phyloP scores from a whole-genome alignment of 2,113 vertebrate species.

The Furnarius figulus region DNA sequence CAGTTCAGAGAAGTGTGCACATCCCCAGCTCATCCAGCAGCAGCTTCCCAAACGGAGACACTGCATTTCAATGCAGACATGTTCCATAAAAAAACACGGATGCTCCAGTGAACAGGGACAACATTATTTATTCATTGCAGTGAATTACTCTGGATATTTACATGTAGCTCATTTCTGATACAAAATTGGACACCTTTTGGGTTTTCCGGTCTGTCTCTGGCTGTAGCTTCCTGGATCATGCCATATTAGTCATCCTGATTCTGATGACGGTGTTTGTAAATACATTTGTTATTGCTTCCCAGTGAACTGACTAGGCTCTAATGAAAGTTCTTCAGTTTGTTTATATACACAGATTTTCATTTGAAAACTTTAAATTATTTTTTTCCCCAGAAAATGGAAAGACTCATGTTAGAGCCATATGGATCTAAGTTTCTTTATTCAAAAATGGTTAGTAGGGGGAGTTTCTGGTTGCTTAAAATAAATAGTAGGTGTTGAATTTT shows the following conservation, averaged over 20 bases:
- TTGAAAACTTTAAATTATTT: not conserved
- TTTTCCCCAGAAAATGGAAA: not conserved
- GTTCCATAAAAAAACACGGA: not conserved
- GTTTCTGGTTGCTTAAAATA: not conserved
- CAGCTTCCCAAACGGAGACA: not conserved
- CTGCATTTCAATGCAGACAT: not conserved
- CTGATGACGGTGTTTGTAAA: not conserved
- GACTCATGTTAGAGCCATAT: not conserved
- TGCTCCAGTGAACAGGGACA: not conserved
- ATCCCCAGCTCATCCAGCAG: not conserved
- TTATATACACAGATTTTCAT: not conserved
- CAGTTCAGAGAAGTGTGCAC: not conserved
- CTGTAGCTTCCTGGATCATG: not conserved
- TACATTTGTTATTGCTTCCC: not conserved
- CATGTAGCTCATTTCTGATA: not conserved
- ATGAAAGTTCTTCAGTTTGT: not conserved
- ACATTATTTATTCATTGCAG: not conserved
- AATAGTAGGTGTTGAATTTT: not conserved
- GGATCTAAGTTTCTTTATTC: not conserved
- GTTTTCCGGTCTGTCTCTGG: not conserved
- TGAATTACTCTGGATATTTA: not conserved
- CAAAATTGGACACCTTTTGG: not conserved
- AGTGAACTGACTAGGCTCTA: not conserved
- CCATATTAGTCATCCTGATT: not conserved
- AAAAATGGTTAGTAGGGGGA: not conserved